Conservation (phyloP, 1,140 invertebrate species). For the Lordiphosa stackelbergi region DNA sequence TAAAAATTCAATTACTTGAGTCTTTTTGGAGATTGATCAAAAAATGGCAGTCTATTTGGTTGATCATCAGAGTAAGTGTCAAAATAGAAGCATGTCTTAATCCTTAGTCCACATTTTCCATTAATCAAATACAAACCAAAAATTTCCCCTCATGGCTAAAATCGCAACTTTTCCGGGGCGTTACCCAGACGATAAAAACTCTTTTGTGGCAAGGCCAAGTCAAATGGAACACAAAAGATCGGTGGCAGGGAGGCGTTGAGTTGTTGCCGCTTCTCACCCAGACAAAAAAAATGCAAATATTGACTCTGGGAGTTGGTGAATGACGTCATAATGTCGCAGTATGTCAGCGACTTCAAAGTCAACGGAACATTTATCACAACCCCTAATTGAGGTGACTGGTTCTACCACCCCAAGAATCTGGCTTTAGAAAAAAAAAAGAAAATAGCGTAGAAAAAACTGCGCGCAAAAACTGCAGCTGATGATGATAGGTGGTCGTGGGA, state of each 20-base stretch:
- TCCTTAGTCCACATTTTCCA: no score
- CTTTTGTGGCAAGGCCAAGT: slow-evolving; percentile 53
- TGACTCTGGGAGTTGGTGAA: slow-evolving; percentile 22
- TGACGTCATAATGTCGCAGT: slow-evolving; percentile 71
- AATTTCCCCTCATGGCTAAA: neutral
- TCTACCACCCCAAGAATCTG: slow-evolving; percentile 43
- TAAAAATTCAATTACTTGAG: no score
- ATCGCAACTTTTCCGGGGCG: slow-evolving; percentile 28
- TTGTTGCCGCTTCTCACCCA: slow-evolving; percentile 25
- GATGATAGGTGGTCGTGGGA: slow-evolving; percentile 48
- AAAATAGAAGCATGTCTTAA: no score
- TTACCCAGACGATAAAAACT: slow-evolving; percentile 41
- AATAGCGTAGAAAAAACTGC: slow-evolving; percentile 37
- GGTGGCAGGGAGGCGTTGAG: slow-evolving; percentile 49
- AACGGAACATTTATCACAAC: slow-evolving; percentile 31
- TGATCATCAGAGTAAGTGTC: no score
- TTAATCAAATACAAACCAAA: no score
- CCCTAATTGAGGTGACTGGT: slow-evolving; percentile 60
- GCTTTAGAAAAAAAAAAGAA: slow-evolving; percentile 25
- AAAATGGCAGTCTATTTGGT: no score
- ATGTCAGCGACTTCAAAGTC: slow-evolving; percentile 41
- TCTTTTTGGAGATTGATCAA: no score
- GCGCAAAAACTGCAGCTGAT: slow-evolving; percentile 72
- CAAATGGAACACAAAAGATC: slow-evolving; percentile 40
- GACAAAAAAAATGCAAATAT: slow-evolving; percentile 48